Conservation (phyloP, 2,113 vertebrate genomes). For the Hassar affinis region DNA sequence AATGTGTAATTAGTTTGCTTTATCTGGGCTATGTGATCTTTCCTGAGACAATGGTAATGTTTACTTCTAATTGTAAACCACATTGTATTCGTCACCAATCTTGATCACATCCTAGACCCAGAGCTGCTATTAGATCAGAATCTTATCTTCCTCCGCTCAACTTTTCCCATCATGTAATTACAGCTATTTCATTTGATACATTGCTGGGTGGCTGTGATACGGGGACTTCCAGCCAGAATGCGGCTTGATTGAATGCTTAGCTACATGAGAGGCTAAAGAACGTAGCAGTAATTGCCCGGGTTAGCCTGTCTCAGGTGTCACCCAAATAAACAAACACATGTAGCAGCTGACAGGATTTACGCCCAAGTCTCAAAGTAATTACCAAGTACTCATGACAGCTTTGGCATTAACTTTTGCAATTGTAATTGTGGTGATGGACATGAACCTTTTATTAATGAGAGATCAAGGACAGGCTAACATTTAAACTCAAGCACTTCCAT, state of each 20-base stretch:
- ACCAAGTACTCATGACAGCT: constrained; percentile 20
- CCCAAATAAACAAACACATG: constrained; percentile 33
- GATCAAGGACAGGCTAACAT: constrained; percentile 16
- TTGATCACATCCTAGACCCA: constrained; percentile 17
- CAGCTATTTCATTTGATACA: constrained; percentile 36
- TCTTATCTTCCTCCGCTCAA: constrained; percentile 18
- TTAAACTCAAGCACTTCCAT: not conserved
- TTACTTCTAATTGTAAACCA: constrained; percentile 44
- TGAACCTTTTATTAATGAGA: constrained; percentile 36
- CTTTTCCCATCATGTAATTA: constrained; percentile 39
- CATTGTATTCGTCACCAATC: constrained; percentile 40
- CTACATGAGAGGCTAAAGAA: constrained; percentile 43
- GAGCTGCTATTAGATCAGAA: constrained; percentile 30
- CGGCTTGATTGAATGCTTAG: constrained; percentile 45
- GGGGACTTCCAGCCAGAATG: constrained; percentile 34
- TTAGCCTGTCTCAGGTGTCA: constrained; percentile 25
- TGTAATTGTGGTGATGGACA: constrained; percentile 41
- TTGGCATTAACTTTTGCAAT: constrained; percentile 33
- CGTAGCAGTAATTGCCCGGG: constrained; percentile 46
- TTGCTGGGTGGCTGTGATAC: constrained; percentile 27
- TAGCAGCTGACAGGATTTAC: constrained; percentile 44
- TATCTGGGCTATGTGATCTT: constrained; percentile 41
- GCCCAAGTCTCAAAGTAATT: constrained; percentile 40
- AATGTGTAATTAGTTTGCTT: constrained; percentile 39
- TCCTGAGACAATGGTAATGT: constrained; percentile 9